Evolutionary conservation across 2,797 vertebrate species (phyloP).

Genomic region (Petrocephalus sullivani): DNA sequence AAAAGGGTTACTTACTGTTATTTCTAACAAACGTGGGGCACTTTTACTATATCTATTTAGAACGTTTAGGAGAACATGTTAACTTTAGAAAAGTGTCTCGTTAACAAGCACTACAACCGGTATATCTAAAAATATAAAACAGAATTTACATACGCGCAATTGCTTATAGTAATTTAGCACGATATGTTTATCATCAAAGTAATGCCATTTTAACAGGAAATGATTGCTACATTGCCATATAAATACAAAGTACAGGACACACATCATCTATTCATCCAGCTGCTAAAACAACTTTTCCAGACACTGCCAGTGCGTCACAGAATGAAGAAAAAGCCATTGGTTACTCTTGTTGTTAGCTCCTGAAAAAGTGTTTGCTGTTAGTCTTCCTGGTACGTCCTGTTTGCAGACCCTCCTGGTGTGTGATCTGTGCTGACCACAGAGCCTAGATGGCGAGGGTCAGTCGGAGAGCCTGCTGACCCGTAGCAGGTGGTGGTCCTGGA

Average conservation of each 20-base stretch:
- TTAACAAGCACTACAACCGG: neutral
- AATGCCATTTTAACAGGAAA: neutral
- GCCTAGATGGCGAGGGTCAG: neutral
- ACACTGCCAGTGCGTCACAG: neutral
- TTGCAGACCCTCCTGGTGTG: slow-evolving; percentile 33
- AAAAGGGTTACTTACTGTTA: neutral
- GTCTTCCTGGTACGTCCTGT: slow-evolving; percentile 38
- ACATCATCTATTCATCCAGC: neutral
- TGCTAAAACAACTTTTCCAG: neutral
- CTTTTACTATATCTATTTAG: neutral
- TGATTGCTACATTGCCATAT: neutral
- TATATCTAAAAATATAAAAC: neutral
- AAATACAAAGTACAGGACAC: neutral
- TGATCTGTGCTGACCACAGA: neutral
- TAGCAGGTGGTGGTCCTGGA: slow-evolving; percentile 36
- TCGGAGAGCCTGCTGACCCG: slow-evolving; percentile 37
- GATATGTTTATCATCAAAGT: neutral
- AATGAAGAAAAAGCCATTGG: neutral
- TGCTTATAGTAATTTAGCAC: neutral
- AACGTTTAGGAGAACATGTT: neutral
- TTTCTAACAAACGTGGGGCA: neutral
- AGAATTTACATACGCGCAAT: neutral
- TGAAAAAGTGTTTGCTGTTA: slow-evolving; percentile 8
- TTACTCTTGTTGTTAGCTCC: neutral
- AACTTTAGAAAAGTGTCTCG: neutral